Conservation (phyloP, 1,140 invertebrate genomes). For the Drosophila ficusphila region DNA sequence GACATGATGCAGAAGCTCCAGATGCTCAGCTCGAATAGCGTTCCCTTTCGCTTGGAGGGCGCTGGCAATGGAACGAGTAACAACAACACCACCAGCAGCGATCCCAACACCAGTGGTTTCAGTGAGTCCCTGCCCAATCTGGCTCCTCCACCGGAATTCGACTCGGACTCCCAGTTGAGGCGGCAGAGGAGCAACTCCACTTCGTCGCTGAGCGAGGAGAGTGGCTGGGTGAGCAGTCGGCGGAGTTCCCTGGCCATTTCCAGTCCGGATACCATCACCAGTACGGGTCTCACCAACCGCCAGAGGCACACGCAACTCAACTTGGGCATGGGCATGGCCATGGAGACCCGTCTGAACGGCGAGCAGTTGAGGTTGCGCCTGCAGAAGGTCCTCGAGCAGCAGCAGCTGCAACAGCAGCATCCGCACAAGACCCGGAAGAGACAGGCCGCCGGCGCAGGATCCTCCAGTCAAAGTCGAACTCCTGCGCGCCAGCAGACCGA, state of each 20-base stretch:
- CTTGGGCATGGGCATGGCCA: slow-evolving; percentile 71
- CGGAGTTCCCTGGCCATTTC: slow-evolving; percentile 86
- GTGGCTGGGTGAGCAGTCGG: slow-evolving; percentile 90
- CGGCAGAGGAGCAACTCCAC: slow-evolving; percentile 86
- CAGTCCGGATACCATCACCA: slow-evolving; percentile 85
- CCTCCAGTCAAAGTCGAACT: slow-evolving; percentile 57
- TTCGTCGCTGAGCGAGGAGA: slow-evolving; percentile 90
- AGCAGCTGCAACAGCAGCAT: slow-evolving; percentile 54
- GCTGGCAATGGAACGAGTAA: slow-evolving; percentile 80
- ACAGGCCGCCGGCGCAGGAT: slow-evolving; percentile 26
- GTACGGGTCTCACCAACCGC: slow-evolving; percentile 69
- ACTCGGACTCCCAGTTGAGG: slow-evolving; percentile 45
- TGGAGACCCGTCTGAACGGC: slow-evolving; percentile 86
- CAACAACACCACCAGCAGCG: slow-evolving; percentile 76
- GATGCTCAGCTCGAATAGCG: slow-evolving; percentile 69
- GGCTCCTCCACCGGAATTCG: slow-evolving; percentile 85
- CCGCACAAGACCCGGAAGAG: slow-evolving; percentile 61
- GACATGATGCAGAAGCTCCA: slow-evolving; percentile 76
- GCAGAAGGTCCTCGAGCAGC: slow-evolving; percentile 85
- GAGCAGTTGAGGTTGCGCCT: slow-evolving; percentile 86
- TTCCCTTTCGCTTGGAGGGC: slow-evolving; percentile 61
- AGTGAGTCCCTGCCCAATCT: slow-evolving; percentile 88
- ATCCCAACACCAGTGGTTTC: slow-evolving; percentile 73
- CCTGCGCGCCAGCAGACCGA: slow-evolving; percentile 51
- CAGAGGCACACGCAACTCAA: slow-evolving; percentile 75